Conservation (phyloP, 2,888 invertebrate species). For the Netelia inedita region DNA sequence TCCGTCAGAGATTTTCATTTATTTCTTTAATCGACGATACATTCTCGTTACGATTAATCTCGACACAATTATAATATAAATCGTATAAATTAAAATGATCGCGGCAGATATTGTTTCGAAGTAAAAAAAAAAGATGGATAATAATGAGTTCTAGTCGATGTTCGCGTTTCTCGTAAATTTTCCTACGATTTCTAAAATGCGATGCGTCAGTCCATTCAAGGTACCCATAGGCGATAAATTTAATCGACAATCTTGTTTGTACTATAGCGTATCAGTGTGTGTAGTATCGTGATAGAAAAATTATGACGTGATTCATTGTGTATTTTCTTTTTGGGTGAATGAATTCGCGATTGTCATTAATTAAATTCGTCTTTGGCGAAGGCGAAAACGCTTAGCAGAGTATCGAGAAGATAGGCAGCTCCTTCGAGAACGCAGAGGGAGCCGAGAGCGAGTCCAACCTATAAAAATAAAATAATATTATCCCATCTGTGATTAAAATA, state of each 20-base stretch:
- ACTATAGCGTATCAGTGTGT: constrained; percentile 29
- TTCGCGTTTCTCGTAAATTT: constrained; percentile 39
- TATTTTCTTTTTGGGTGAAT: constrained; percentile 1
- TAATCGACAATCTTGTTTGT: constrained; percentile 60
- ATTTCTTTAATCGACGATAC: constrained; percentile 38
- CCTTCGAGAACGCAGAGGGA: constrained; percentile 92
- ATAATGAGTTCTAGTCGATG: constrained; percentile 7
- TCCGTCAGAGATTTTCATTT: constrained; percentile 54
- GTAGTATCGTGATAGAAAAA: constrained; percentile 34
- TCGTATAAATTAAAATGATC: constrained; percentile 55
- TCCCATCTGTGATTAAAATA: constrained; percentile 12
- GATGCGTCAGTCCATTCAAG: constrained; percentile 64
- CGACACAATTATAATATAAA: constrained; percentile 28
- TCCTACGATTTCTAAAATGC: constrained; percentile 57
- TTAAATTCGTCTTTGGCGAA: constrained; percentile 89
- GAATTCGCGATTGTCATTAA: constrained; percentile 54
- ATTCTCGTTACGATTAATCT: constrained; percentile 17
- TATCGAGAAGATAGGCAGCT: constrained; percentile 92
- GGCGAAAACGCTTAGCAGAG: constrained; percentile 91
- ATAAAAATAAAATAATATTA: constrained; percentile 73
- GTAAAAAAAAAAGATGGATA: constrained; percentile 20
- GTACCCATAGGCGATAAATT: constrained; percentile 41
- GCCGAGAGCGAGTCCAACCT: constrained; percentile 93
- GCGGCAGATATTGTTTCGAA: constrained; percentile 8
- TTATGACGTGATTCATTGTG: constrained; percentile 41